Base-by-base conservation (phyloP, 2,113 vertebrate species). In the Sminthopsis crassicaudata region DNA sequence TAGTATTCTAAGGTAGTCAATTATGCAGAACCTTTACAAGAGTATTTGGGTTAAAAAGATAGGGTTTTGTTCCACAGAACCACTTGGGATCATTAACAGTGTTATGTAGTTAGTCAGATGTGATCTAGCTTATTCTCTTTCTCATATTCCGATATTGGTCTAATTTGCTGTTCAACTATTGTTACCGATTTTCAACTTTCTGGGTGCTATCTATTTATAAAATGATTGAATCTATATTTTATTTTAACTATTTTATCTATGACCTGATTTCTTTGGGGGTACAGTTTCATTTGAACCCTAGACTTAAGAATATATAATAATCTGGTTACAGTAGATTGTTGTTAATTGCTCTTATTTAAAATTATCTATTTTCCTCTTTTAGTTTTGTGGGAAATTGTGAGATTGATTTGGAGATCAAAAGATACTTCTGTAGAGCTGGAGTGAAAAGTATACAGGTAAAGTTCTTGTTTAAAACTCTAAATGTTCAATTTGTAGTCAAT, bases 311-410 rank as follows among this genome's bases (percentile, higher is more conserved):
- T 54, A 46, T 92, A 22, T 89, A 46, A 1, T 90, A n/a, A 91
- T 84, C n/a, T 23, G 36, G 36, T 84, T 84, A 42, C 19, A 23
- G 19, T 48, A 91, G 26, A 89, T 30, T 51, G 46, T n/a, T 55
- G n/a, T 67, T 95, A 92, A 91, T 94, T 95, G 88, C 8, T 88
- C 42, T 95, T 16, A 88, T 3, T 92, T 51, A 22, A 2, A 90
- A 36, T 97, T 97, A 98, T 96, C 0, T 90, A 67, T 97, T 98
- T 27, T 90, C 94, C 27, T 92, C 90, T 98, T 93, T 90, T 97
- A 99, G 99, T 98, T 99, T 99, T 97, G 99, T 99, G 91, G 99
- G 99, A 94, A 99, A 99, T 95, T 99, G 99, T 90, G 99, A 99
- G 97, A 99, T 99, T 9, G 99, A 99, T 94, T 98, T 99, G 97